phyloP scores from a whole-genome alignment of 2,888 invertebrate genomes.

The Cheilosia pagana region DNA sequence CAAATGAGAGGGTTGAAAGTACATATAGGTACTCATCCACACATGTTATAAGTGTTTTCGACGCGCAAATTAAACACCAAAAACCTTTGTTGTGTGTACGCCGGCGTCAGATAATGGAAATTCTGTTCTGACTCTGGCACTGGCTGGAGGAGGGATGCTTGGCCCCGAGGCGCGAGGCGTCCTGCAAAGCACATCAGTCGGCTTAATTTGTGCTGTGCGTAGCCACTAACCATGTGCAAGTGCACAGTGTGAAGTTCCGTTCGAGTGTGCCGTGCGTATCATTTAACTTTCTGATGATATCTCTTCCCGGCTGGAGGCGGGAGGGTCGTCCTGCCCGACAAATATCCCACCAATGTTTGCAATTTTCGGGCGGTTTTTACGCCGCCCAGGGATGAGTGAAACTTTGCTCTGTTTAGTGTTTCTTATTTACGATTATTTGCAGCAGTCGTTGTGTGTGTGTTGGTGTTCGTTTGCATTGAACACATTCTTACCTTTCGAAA shows the following conservation, averaged over 20 bases:
- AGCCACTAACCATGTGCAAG: conserved; percentile 30
- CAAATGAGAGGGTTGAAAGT: conserved; percentile 27
- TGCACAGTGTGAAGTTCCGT: conserved; percentile 41
- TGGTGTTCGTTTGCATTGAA: conserved; percentile 6
- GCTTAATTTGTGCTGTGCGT: conserved; percentile 29
- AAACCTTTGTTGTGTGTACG: conserved; percentile 40
- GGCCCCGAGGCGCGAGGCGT: background rate
- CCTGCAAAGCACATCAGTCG: conserved; percentile 8
- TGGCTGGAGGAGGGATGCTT: background rate
- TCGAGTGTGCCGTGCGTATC: conserved; percentile 31
- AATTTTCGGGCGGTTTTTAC: background rate
- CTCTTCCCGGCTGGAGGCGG: background rate
- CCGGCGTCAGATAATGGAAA: conserved; percentile 23
- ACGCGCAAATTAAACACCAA: conserved; percentile 66
- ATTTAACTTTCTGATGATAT: conserved; percentile 66
- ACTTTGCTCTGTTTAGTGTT: conserved; percentile 59
- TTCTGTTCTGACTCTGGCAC: conserved; percentile 30
- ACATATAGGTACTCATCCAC: conserved; percentile 44
- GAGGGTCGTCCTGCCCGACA: background rate
- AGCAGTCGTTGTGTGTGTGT: conserved; percentile 27
- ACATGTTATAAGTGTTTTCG: conserved; percentile 56
- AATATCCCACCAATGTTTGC: conserved; percentile 28
- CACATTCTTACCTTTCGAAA: conserved; percentile 43
- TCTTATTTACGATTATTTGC: conserved; percentile 70
- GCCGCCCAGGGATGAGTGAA: conserved; percentile 23